These are phyloP conservation scores for Lampropteryx suffumata DNA, from an alignment of 2,888 invertebrate species.

Conservation along the genomic window DNA sequence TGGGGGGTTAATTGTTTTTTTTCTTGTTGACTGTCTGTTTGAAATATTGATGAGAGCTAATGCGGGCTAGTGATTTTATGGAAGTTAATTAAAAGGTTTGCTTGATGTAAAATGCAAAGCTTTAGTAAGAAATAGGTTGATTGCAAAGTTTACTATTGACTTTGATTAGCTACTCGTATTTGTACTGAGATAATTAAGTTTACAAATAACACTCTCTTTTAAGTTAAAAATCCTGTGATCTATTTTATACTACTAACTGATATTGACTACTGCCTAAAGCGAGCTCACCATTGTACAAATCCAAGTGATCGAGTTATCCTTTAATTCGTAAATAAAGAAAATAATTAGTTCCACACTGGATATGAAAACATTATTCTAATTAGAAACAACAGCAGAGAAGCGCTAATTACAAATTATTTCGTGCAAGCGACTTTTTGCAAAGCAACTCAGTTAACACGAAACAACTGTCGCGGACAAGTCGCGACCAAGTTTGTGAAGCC, in stretches of 20 bases:
- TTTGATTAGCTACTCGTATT: too few species aligned
- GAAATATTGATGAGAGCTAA: constrained; percentile 26
- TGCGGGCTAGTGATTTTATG: constrained; percentile 14
- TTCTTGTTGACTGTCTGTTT: constrained; percentile 19
- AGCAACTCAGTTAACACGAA: constrained; percentile 23
- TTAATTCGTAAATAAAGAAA: too few species aligned
- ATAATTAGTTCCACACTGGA: neutral
- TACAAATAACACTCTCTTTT: too few species aligned
- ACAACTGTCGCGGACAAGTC: constrained; percentile 28
- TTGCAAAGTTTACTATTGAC: too few species aligned
- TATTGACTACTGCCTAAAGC: too few species aligned
- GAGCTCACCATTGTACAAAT: too few species aligned
- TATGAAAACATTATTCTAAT: constrained; percentile 11
- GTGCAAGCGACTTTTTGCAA: constrained; percentile 26
- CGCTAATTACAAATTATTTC: constrained; percentile 32
- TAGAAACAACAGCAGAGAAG: constrained; percentile 4
- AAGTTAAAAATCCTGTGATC: too few species aligned
- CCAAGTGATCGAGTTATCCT: too few species aligned
- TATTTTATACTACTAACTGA: too few species aligned
- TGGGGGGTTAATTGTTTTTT: constrained; percentile 43
- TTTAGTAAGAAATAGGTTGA: neutral
- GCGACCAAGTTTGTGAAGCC: constrained; percentile 28
- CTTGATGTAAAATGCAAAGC: constrained; percentile 2
- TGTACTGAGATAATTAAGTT: too few species aligned
- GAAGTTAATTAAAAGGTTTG: constrained; percentile 20